Percentiles rank a stretch among this genome's conserved stretches.
Evolutionary conservation across 2,888 invertebrate species (phyloP).

Genomic region (Blomia tropicalis): DNA sequence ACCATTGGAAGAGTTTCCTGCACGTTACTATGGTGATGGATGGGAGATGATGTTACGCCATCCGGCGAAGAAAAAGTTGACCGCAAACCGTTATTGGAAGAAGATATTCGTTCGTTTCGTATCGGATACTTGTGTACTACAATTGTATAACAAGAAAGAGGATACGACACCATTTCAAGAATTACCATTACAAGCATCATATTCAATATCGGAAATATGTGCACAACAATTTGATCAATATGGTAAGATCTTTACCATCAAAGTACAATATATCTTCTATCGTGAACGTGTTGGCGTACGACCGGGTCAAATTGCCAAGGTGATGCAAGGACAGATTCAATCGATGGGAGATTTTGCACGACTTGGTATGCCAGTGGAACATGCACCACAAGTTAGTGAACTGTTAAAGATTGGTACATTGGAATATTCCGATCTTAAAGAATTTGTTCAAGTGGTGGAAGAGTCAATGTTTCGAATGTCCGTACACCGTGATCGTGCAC

Average conservation of each 20-base stretch:
- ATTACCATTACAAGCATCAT: constrained; percentile 78
- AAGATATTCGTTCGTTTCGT: constrained; percentile 68
- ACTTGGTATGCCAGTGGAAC: constrained; percentile 82
- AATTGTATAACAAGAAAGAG: constrained; percentile 60
- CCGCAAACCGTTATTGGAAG: constrained; percentile 75
- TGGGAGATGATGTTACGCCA: constrained; percentile 94
- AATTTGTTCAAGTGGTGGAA: constrained; percentile 70
- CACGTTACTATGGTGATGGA: constrained; percentile 62
- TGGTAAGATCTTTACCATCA: constrained; percentile 96
- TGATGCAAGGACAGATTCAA: constrained; percentile 64
- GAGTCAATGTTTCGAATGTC: constrained; percentile 72
- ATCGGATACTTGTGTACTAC: constrained; percentile 57
- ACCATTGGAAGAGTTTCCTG: constrained; percentile 77
- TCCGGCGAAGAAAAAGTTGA: constrained; percentile 89
- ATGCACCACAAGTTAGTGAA: constrained; percentile 89
- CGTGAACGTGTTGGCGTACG: constrained; percentile 91
- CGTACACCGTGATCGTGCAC: constrained; percentile 69
- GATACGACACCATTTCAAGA: constrained; percentile 90
- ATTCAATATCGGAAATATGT: constrained; percentile 74
- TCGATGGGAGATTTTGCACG: constrained; percentile 21
- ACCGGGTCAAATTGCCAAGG: constrained; percentile 67
- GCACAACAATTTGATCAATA: constrained; percentile 97
- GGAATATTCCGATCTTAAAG: constrained; percentile 70
- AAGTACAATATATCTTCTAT: constrained; percentile 90
- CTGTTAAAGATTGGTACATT: constrained; percentile 86